These are phyloP conservation scores for Coregonus sp. DNA, from an alignment of 2,797 vertebrate genomes.

Conservation along the genomic window DNA sequence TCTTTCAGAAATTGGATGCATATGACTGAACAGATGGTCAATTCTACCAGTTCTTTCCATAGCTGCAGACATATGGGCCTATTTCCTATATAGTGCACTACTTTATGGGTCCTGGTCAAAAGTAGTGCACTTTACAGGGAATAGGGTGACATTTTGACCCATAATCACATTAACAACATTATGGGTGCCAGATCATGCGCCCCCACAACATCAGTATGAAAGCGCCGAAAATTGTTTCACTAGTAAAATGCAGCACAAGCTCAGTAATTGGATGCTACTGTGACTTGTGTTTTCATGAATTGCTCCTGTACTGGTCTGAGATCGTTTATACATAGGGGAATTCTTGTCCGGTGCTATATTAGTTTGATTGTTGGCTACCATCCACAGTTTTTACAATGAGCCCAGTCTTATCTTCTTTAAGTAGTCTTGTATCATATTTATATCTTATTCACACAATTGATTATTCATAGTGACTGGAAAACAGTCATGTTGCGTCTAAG, in stretches of 20 bases:
- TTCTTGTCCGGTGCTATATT: slow-evolving; percentile 13
- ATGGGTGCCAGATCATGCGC: too few species aligned
- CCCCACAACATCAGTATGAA: not conserved
- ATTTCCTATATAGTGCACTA: not conserved
- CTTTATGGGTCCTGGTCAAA: not conserved
- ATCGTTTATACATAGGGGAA: slow-evolving; percentile 9
- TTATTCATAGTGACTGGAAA: slow-evolving; percentile 39
- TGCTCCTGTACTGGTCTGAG: slow-evolving; percentile 32
- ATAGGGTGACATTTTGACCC: not conserved
- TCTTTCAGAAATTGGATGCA: not conserved
- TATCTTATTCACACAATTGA: slow-evolving; percentile 24
- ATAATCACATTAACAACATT: not conserved
- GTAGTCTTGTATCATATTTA: not conserved
- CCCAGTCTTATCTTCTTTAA: slow-evolving; percentile 11
- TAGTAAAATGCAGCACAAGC: not conserved
- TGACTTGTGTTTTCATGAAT: slow-evolving; percentile 10
- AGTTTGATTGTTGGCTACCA: slow-evolving; percentile 23
- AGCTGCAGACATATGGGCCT: not conserved
- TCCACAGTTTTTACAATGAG: slow-evolving; percentile 23
- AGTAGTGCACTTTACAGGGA: not conserved
- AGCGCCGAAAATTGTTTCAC: not conserved
- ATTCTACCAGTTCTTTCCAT: not conserved
- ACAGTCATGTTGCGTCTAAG: slow-evolving; percentile 58
- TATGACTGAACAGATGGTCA: not conserved
- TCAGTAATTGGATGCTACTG: not conserved